Evolutionary conservation across 2,888 invertebrate genomes (phyloP).

Genomic region (Scaptomyza tumidula): DNA sequence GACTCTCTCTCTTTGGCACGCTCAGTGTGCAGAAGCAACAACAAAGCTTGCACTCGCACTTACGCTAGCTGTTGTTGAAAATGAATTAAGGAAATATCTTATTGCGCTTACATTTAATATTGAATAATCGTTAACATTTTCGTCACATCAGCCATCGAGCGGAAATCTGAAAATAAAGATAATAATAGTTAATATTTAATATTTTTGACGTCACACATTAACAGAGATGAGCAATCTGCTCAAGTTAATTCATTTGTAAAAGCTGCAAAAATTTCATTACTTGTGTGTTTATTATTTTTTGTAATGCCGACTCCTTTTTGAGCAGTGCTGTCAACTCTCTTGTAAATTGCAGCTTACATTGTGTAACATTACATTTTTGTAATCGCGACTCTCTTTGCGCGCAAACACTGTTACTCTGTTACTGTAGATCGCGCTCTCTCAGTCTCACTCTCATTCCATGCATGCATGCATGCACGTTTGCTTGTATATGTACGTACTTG

Average conservation of each 20-base stretch:
- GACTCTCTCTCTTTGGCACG: slow-evolving; percentile 1
- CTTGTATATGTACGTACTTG: no score
- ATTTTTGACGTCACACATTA: slow-evolving; percentile 7
- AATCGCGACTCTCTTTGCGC: neutral
- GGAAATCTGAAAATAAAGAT: neutral
- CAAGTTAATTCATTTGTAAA: neutral
- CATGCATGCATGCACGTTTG: slow-evolving; percentile 1
- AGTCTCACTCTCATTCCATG: neutral
- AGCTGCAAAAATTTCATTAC: neutral
- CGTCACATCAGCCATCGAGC: neutral
- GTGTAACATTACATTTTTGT: neutral
- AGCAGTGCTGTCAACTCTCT: neutral
- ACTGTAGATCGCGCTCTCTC: slow-evolving; percentile 2
- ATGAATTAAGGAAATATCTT: no score
- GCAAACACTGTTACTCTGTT: neutral
- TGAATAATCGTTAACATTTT: neutral
- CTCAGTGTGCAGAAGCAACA: neutral
- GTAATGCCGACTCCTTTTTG: neutral
- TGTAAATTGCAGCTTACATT: slow-evolving; percentile 12
- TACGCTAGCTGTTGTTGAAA: neutral
- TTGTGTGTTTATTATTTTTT: neutral
- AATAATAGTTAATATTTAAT: neutral
- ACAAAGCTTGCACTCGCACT: neutral
- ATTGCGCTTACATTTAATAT: neutral
- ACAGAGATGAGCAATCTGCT: neutral